Evolutionary conservation across 2,113 vertebrate genomes (phyloP).

Genomic region (Tetrax tetrax): DNA sequence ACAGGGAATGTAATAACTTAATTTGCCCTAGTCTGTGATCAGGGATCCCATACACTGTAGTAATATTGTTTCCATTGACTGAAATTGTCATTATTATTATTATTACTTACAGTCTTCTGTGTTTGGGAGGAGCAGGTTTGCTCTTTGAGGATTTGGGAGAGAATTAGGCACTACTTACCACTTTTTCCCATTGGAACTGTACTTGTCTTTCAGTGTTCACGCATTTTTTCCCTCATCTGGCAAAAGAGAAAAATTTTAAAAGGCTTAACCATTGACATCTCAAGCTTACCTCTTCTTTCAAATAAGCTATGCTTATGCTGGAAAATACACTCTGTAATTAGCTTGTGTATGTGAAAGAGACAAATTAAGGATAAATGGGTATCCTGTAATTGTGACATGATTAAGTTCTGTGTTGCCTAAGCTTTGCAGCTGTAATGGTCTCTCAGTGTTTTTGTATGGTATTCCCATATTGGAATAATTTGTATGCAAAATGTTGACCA

Average conservation of each 20-base stretch:
- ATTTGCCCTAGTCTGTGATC: background rate
- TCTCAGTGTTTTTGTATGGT: background rate
- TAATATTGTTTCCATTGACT: background rate
- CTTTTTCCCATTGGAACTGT: background rate
- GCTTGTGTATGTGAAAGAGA: background rate
- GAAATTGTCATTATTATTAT: background rate
- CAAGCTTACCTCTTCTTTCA: background rate
- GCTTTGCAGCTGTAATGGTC: background rate
- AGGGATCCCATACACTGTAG: background rate
- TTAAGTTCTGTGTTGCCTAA: background rate
- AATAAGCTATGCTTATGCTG: background rate
- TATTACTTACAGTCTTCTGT: background rate
- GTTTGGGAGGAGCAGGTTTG: background rate
- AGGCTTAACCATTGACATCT: background rate
- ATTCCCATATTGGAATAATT: background rate
- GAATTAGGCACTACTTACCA: background rate
- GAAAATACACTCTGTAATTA: constrained; percentile 27
- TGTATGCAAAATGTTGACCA: background rate
- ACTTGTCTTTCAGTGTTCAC: background rate
- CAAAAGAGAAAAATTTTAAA: background rate
- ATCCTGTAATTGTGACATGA: background rate
- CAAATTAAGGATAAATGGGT: background rate
- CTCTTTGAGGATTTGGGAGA: background rate
- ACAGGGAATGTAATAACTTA: background rate
- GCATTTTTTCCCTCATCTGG: background rate